Conservation (phyloP, 1,140 invertebrate species). For the Drosophila ficusphila region DNA sequence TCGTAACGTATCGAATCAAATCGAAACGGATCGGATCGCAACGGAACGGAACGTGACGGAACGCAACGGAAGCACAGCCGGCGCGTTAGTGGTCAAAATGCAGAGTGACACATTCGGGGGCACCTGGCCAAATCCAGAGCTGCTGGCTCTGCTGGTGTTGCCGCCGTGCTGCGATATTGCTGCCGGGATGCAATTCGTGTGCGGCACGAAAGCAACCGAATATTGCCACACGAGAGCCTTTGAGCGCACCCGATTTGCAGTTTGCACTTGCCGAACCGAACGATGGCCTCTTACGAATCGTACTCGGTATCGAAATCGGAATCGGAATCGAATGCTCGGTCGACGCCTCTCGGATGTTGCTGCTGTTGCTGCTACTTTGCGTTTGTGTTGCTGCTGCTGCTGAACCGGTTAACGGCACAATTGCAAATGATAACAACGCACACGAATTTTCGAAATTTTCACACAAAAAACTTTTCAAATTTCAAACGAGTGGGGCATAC, state of each 20-base stretch:
- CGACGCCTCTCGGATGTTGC: conserved; percentile 1
- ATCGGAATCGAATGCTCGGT: not conserved
- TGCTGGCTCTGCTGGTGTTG: conserved; percentile 19
- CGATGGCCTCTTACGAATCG: not conserved
- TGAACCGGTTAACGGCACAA: conserved; percentile 80
- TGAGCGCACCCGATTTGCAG: conserved; percentile 64
- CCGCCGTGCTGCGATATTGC: conserved; percentile 12
- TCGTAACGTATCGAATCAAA: conserved; percentile 6
- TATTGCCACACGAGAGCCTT: conserved; percentile 28
- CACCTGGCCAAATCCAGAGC: conserved; percentile 50
- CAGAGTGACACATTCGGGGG: conserved; percentile 79
- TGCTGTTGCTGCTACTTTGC: conserved; percentile 13
- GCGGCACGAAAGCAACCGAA: conserved; percentile 5
- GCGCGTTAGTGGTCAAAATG: conserved; percentile 84
- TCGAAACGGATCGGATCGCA: conserved; percentile 1
- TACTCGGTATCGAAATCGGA: not conserved
- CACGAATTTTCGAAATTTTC: conserved; percentile 81
- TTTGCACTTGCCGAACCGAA: conserved; percentile 10
- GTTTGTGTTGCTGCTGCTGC: conserved; percentile 23
- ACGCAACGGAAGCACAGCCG: conserved; percentile 80
- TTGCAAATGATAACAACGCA: conserved; percentile 80
- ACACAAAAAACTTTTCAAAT: conserved; percentile 80
- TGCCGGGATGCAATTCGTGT: conserved; percentile 34
- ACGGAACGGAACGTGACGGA: conserved; percentile 22
- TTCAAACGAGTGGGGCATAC: conserved; percentile 43